Conservation (phyloP, 2,113 vertebrate species). For the Pantherophis guttatus region DNA sequence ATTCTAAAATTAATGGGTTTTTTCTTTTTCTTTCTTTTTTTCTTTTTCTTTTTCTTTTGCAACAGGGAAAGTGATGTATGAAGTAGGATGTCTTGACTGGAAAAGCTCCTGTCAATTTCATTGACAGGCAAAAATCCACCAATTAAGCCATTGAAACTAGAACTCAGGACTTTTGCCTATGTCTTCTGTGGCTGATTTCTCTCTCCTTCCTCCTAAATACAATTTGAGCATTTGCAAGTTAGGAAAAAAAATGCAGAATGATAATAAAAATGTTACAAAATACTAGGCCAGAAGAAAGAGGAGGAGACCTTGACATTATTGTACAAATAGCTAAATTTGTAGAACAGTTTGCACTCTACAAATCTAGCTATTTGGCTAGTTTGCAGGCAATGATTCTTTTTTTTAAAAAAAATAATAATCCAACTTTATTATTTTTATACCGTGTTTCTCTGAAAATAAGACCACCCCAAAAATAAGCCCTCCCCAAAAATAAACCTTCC, state of each 20-base stretch:
- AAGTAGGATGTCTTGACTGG: neutral
- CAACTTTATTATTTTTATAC: no score
- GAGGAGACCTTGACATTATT: neutral
- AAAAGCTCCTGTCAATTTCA: neutral
- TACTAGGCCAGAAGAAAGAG: neutral
- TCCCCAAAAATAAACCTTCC: no score
- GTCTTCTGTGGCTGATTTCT: neutral
- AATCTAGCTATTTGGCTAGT: neutral
- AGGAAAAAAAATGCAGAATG: neutral
- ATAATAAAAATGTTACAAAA: neutral
- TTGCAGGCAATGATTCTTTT: neutral
- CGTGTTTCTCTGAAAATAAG: no score
- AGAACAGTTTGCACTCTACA: neutral
- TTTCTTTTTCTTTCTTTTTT: no score
- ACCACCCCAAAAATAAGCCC: no score
- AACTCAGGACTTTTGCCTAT: neutral
- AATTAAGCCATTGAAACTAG: neutral
- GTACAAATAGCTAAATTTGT: neutral
- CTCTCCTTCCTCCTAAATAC: neutral
- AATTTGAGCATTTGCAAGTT: neutral
- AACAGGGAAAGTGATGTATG: neutral
- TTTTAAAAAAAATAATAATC: neutral
- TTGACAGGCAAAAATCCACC: neutral
- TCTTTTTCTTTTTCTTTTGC: neutral
- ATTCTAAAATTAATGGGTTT: neutral